Percentiles rank a stretch among this genome's conserved stretches.
These are phyloP conservation scores for Dryobates pubescens DNA, from an alignment of 2,797 vertebrate genomes.

Conservation along the genomic window DNA sequence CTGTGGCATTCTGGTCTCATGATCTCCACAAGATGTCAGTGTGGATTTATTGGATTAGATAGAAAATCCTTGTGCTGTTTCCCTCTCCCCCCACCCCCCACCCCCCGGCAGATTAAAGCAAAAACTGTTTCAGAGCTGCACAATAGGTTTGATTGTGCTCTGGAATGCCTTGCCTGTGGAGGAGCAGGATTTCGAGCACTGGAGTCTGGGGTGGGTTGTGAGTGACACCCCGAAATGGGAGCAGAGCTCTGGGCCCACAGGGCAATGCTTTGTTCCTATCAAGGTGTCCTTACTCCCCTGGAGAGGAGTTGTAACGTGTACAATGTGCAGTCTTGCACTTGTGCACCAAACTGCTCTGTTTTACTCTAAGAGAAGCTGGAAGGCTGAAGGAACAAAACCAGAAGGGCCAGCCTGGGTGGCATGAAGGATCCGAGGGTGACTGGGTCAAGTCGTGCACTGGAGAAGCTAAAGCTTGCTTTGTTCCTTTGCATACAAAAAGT, in stretches of 20 bases:
- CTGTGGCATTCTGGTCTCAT: background rate
- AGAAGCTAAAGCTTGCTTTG: background rate
- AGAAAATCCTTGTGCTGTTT: background rate
- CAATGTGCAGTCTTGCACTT: background rate
- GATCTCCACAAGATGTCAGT: slow-evolving; percentile 75
- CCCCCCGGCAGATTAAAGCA: background rate
- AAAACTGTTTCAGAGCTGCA: slow-evolving; percentile 10
- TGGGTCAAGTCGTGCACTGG: background rate
- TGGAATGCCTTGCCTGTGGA: background rate
- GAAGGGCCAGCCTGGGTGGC: background rate
- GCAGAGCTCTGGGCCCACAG: background rate
- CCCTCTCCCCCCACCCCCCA: too few relatives aligned
- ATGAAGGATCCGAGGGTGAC: background rate
- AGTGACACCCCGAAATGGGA: background rate
- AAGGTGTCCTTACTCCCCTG: background rate
- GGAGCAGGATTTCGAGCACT: rapidly evolving
- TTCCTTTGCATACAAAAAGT: background rate
- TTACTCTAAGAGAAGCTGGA: background rate
- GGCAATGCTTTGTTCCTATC: rapidly evolving
- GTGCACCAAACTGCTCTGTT: background rate
- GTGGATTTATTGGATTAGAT: slow-evolving; percentile 54
- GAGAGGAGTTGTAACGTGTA: background rate
- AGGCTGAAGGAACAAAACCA: background rate
- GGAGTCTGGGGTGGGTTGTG: background rate
- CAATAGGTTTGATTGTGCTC: slow-evolving; percentile 54